Evolutionary conservation across 2,888 invertebrate species (phyloP), one percentile per base, ranked within the genome.

Genomic region (Scaptomyza polygonia): DNA sequence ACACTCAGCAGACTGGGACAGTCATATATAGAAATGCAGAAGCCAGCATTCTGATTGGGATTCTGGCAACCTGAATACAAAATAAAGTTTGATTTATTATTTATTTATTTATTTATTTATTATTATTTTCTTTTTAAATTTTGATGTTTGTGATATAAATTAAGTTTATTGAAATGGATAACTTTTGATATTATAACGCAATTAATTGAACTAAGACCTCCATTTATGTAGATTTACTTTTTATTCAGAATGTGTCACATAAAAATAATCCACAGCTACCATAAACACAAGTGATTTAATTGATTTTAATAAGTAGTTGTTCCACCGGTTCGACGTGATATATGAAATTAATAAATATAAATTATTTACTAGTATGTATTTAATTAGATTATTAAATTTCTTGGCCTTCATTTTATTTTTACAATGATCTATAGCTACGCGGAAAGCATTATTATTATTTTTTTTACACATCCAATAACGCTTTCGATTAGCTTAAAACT

Each of bases 21-120:
- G 8, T 90, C 83, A 61, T 90, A 89, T 32, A 92, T 75, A 11
- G 91, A 90, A 14, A 89, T 58, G 57, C 92, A 92, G 27, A 65
- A 56, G 25, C 91, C 92, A 25, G 34, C 43, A 27, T 79, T 79
- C n/a, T 74, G 68, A 52, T 91, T 91, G 5, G 91, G 92, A 78
- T 91, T 92, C 4, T 9, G 52, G 94, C 95, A 87, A 94, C 95
- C 91, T 91, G 36, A 1, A 21, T 14, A 44, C 9, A 6, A 30
- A 5, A 48, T 14, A 4, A 5, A 43, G 6, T 40, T 30, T n/a
- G n/a, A 30, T 16, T 32, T 12, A 32, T n/a, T n/a, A n/a, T n/a
- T n/a, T n/a, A n/a, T n/a, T n/a, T n/a, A n/a, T n/a, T n/a, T n/a
- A n/a, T n/a, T n/a, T n/a, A n/a, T n/a, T n/a, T n/a, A 12, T 29